Percentiles rank a stretch among this genome's conserved stretches.
Evolutionary conservation across 92 coral and sea anemone species (phyloP).

Genomic region (Phymanthus crucifer): DNA sequence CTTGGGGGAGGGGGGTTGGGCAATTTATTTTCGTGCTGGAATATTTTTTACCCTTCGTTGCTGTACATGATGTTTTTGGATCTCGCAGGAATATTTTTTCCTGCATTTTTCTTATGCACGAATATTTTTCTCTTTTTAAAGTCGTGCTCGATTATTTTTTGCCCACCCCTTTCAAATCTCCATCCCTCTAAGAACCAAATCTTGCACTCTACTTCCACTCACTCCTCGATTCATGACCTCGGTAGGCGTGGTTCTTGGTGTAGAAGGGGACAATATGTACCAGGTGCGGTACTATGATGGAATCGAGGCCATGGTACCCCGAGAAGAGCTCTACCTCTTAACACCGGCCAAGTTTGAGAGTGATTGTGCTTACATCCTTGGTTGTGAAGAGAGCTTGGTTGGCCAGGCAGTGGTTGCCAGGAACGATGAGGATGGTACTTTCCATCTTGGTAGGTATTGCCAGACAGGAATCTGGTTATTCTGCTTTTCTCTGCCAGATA

Average conservation of each 20-base stretch:
- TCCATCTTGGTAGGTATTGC: conserved; percentile 80
- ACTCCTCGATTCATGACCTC: not conserved
- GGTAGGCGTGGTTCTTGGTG: conserved; percentile 64
- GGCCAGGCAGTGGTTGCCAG: conserved; percentile 99
- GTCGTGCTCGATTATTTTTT: too few relatives aligned
- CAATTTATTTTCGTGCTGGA: too few relatives aligned
- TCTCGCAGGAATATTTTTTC: too few relatives aligned
- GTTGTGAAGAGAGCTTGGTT: conserved; percentile 90
- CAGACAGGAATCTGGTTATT: not conserved
- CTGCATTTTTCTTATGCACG: too few relatives aligned
- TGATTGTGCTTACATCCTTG: conserved; percentile 85
- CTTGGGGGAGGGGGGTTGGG: too few relatives aligned
- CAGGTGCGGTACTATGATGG: conserved; percentile 94
- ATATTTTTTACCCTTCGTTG: too few relatives aligned
- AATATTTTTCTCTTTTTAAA: too few relatives aligned
- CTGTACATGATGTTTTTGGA: too few relatives aligned
- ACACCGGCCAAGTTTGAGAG: conserved; percentile 87
- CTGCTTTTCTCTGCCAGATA: not conserved
- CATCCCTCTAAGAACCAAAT: too few relatives aligned
- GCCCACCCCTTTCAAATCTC: too few relatives aligned
- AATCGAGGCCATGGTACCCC: conserved; percentile 83
- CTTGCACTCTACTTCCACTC: too few relatives aligned
- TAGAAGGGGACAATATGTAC: conserved; percentile 62
- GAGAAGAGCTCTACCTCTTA: conserved; percentile 86
- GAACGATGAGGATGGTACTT: conserved; percentile 87